Evolutionary conservation across 1,140 invertebrate genomes (phyloP).

Genomic region (Drosophila carrolli): DNA sequence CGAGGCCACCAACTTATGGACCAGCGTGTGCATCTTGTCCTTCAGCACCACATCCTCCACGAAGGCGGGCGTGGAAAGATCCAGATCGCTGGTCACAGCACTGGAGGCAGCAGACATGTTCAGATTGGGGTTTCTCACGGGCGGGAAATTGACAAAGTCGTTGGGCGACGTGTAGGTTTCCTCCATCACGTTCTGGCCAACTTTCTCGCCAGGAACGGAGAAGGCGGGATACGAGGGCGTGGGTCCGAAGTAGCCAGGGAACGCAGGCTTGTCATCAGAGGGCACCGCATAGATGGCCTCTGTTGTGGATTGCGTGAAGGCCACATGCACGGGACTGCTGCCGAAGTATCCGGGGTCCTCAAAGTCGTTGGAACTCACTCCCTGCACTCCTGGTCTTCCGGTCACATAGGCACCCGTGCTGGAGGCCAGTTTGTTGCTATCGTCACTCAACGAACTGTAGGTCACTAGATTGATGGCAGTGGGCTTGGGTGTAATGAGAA

Average conservation of each 20-base stretch:
- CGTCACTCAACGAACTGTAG: constrained; percentile 31
- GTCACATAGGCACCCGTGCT: constrained; percentile 86
- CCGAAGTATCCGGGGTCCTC: constrained; percentile 83
- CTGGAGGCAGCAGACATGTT: constrained; percentile 88
- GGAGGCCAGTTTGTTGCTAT: constrained; percentile 36
- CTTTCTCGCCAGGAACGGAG: constrained; percentile 73
- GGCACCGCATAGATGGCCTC: constrained; percentile 62
- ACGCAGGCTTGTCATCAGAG: constrained; percentile 76
- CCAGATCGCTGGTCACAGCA: constrained; percentile 87
- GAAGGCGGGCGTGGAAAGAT: constrained; percentile 89
- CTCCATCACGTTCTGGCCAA: constrained; percentile 77
- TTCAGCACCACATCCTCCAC: constrained; percentile 91
- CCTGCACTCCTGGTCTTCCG: constrained; percentile 62
- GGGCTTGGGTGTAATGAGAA: constrained; percentile 88
- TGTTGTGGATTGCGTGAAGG: constrained; percentile 66
- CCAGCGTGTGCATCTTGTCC: constrained; percentile 92
- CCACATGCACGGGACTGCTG: constrained; percentile 58
- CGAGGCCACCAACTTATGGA: constrained; percentile 92
- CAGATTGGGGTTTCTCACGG: constrained; percentile 92
- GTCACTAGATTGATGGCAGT: constrained; percentile 77
- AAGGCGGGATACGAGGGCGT: constrained; percentile 82
- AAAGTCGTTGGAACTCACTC: constrained; percentile 76
- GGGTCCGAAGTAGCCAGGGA: constrained; percentile 80
- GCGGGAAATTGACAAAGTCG: constrained; percentile 92
- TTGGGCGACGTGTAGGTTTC: constrained; percentile 88